Base-by-base conservation (phyloP, 2,888 invertebrate species). In the Sinohyriopsis cumingii region DNA sequence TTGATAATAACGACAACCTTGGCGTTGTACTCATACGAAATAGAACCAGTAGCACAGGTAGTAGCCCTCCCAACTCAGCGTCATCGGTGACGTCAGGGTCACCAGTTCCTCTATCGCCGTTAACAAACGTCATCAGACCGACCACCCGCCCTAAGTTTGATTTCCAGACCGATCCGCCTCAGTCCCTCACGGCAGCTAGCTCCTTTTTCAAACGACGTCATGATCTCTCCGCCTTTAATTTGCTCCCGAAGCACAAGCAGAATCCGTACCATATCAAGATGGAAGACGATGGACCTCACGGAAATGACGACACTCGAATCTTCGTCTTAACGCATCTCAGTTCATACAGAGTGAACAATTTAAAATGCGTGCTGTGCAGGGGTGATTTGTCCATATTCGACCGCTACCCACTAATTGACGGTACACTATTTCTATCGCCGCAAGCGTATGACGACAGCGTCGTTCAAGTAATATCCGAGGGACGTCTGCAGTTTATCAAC, bases 181-280 rank as follows among this genome's bases (percentile, higher is more conserved):
- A 74, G 19, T 76, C 73, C 63, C 75, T 69, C 60, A 68, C 73
- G 5, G 77, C 82, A 9, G 76, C 85, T 33, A 89, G 88, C 2
- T 89, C 88, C 70, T 96, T 98, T 85, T 99, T 99, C 92, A 95
- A 95, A 60, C 94, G 96, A 86, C 94, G 99, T 82, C 92, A 95
- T 90, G 97, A 98, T 92, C 96, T 97, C 93, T 95, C 96, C 87
- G 95, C 96, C 68, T 89, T 90, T 77, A 86, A 80, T 69, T 77
- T 83, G 84, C 93, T 99, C 88, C 98, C 98, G 82, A 94, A 94
- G 91, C 95, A 96, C 90, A 98, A 98, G 92, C 94, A 97, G 90
- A 99, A 99, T 93, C 97, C 98, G 88, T 98, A 98, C 93, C 97
- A 98, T 93, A 98, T 99, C 90, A 98, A 98, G 95, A 97, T 98